Evolutionary conservation across 2,113 vertebrate genomes (phyloP).

Genomic region (Colistium nudipinnis): DNA sequence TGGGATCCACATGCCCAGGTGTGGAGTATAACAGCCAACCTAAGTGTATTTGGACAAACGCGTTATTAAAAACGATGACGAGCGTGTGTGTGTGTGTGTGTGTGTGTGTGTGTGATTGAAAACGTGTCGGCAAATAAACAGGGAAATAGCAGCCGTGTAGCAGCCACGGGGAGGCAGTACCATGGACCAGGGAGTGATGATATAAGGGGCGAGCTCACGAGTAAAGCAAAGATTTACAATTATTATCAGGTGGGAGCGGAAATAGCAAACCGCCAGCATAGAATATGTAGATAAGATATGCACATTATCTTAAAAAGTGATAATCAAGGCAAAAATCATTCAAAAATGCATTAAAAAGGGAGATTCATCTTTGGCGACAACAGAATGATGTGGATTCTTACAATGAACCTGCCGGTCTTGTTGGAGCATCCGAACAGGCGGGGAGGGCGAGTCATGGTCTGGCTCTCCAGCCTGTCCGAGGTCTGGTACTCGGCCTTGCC

Average conservation of each 20-base stretch:
- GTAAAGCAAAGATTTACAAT: background rate
- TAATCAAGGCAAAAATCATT: background rate
- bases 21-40: background rate
- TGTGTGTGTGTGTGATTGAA: background rate
- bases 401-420: conserved; percentile 89
- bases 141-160: background rate
- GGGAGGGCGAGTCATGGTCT: conserved; percentile 78
- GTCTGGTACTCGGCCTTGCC: conserved; percentile 89
- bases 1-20: background rate
- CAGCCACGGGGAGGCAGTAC: background rate
- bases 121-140: background rate
- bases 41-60: background rate
- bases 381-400: conserved; percentile 73
- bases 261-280: background rate
- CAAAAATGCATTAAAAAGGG: background rate
- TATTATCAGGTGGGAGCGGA: too few species aligned
- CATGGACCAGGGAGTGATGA: conserved; percentile 1
- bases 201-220: background rate
- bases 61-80: background rate
- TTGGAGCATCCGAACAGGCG: conserved; percentile 92
- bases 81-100: accelerated
- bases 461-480: conserved; percentile 82
- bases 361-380: background rate
- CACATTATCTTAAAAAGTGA: background rate
- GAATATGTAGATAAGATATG: background rate